Conservation (phyloP, 2,797 vertebrate species). For the Sebastes nivosus region DNA sequence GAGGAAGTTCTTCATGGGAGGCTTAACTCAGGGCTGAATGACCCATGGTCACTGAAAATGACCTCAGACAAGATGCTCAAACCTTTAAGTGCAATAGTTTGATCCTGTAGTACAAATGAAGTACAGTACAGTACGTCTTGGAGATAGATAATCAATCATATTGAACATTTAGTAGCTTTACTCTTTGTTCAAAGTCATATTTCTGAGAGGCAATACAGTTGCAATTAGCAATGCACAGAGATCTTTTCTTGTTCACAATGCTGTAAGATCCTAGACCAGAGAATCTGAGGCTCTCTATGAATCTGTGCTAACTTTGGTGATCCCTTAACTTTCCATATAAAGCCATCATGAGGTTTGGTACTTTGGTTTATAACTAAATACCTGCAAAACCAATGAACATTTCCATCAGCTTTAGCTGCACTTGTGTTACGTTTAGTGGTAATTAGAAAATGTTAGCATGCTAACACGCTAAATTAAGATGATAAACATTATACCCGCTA, state of each 20-base stretch:
- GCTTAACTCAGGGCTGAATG: neutral
- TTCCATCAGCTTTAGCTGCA: neutral
- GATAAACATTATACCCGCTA: too few relatives aligned
- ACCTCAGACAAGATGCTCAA: neutral
- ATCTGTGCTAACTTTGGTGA: neutral
- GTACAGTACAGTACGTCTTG: neutral
- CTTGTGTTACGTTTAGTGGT: neutral
- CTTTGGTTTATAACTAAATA: neutral
- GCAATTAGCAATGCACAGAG: neutral
- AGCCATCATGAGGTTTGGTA: neutral
- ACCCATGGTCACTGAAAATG: neutral
- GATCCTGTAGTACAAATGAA: neutral
- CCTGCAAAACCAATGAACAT: neutral
- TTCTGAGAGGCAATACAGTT: neutral
- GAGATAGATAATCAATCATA: neutral
- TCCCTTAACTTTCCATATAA: neutral
- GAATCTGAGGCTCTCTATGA: neutral
- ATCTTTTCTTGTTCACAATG: neutral
- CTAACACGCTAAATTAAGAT: neutral
- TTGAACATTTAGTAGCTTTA: neutral
- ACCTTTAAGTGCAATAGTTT: neutral
- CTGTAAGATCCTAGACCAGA: neutral
- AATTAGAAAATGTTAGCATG: neutral
- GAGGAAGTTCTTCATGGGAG: constrained; percentile 18
- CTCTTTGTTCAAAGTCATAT: neutral